A percentile compares a stretch with the other conserved stretches of the same genome.
phyloP scores from a whole-genome alignment of 2,113 vertebrate genomes.

The Alexandromys fortis region DNA sequence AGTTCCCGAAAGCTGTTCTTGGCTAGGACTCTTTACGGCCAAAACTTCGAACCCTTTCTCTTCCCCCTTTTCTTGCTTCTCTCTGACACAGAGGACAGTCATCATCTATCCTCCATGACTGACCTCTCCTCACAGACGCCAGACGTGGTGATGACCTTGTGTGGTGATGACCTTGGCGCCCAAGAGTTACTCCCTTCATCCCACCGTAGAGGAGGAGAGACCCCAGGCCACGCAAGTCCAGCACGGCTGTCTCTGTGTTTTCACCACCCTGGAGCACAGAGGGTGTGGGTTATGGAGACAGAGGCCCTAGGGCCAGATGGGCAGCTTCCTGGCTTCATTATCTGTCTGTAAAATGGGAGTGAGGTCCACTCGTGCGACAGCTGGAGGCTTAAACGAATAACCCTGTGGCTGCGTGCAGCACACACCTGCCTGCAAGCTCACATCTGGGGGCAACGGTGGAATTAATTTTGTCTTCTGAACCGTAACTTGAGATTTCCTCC shows the following conservation, averaged over 20 bases:
- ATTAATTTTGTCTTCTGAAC: constrained; percentile 1
- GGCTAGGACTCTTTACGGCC: not conserved
- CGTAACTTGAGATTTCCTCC: not conserved
- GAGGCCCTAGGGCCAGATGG: not conserved
- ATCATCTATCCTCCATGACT: not conserved
- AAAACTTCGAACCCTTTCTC: no score
- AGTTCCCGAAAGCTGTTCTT: not conserved
- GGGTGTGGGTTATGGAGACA: not conserved
- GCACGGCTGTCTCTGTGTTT: not conserved
- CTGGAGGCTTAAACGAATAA: not conserved
- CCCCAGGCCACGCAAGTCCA: rapidly evolving
- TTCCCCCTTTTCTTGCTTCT: no score
- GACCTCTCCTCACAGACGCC: not conserved
- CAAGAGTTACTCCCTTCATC: no score
- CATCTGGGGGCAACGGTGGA: rapidly evolving
- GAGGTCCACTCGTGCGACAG: not conserved
- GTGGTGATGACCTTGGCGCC: rapidly evolving
- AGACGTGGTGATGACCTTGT: rapidly evolving
- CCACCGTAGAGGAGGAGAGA: not conserved
- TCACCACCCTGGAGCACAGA: not conserved
- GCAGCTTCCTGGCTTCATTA: not conserved
- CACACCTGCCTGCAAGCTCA: not conserved
- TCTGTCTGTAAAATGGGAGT: not conserved
- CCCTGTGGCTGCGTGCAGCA: no score
- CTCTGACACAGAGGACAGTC: not conserved